Base-by-base conservation (phyloP, 2,797 vertebrate species). In the Phoebastria nigripes region DNA sequence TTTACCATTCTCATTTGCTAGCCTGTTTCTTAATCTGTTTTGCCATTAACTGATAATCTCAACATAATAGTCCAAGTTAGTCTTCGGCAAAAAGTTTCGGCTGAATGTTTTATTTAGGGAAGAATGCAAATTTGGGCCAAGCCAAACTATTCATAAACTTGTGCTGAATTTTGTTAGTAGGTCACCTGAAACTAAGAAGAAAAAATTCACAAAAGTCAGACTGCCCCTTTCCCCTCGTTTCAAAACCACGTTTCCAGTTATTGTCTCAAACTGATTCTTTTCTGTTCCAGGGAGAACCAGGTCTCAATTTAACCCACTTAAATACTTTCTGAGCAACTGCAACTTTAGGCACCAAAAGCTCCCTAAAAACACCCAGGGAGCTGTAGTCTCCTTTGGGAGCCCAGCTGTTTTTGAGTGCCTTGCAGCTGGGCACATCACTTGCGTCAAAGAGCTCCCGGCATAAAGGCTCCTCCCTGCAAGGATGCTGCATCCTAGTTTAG, bases 301-400 rank as follows among this genome's bases (percentile, higher is more conserved):
- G 82, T 88, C 84, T 96, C 63, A 24, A 5, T 85, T 89, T 95
- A 96, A 93, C 94, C 59, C 94, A 93, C 72, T 94, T 96, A 71
- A 90, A 46, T 49, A 41, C 24, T 82, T 85, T 42, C 44, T 56
- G 74, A 87, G 44, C 16, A 66, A 41, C 19, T 35, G 8, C 44
- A 55, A 56, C 18, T 81, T 90, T 1, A 84, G 52, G 37, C 37
- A 65, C 33, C 37, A 74, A 80, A 87, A 71, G 47, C 54, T 91
- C 31, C 76, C 61, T 16, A 78, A 51, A 81, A 83, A 15, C 33
- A 61, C 31, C 12, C 9, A 87, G 84, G 81, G 67, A 83, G 2
- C 13, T 71, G n/a, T 8, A 24, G n/a, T 21, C 5, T 80, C 78
- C 88, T 78, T 51, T n/a, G 76, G 72, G 87, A 93, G 6, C 29